Evolutionary conservation across 2,888 invertebrate species (phyloP).

Genomic region (Epinotia brunnichana): DNA sequence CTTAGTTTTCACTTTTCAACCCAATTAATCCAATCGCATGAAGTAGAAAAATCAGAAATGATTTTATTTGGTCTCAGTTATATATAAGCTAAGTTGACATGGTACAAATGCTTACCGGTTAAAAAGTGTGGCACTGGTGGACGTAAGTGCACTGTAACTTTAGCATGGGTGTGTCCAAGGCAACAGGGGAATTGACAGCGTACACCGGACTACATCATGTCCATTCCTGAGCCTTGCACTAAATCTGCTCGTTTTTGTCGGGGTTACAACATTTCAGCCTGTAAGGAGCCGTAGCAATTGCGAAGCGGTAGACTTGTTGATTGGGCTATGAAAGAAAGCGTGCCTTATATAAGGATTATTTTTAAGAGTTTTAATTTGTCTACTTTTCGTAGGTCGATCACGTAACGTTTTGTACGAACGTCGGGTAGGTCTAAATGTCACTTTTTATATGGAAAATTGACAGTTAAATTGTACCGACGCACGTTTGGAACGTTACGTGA

Average conservation of each 20-base stretch:
- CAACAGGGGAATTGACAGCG: slow-evolving; percentile 69
- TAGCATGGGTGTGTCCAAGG: slow-evolving; percentile 74
- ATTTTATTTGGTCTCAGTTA: no score
- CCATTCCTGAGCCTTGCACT: slow-evolving; percentile 59
- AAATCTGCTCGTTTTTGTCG: slow-evolving; percentile 55
- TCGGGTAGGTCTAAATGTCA: no score
- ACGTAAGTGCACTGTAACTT: slow-evolving; percentile 19
- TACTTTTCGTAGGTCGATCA: no score
- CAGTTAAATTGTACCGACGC: no score
- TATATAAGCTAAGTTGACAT: not conserved
- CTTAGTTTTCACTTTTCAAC: no score
- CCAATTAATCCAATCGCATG: no score
- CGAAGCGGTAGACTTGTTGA: slow-evolving; percentile 24
- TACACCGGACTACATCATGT: slow-evolving; percentile 61
- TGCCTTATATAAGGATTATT: no score
- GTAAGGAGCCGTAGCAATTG: slow-evolving; percentile 6
- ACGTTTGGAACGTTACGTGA: no score
- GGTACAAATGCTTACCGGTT: not conserved
- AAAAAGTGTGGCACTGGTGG: slow-evolving; percentile 11
- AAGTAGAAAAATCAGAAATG: no score
- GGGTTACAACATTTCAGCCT: slow-evolving; percentile 7
- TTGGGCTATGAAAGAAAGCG: not conserved
- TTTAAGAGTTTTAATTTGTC: no score
- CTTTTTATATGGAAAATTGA: no score
- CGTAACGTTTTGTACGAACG: no score